Conservation (phyloP, 2,888 invertebrate genomes). For the Perizoma affinitatum region DNA sequence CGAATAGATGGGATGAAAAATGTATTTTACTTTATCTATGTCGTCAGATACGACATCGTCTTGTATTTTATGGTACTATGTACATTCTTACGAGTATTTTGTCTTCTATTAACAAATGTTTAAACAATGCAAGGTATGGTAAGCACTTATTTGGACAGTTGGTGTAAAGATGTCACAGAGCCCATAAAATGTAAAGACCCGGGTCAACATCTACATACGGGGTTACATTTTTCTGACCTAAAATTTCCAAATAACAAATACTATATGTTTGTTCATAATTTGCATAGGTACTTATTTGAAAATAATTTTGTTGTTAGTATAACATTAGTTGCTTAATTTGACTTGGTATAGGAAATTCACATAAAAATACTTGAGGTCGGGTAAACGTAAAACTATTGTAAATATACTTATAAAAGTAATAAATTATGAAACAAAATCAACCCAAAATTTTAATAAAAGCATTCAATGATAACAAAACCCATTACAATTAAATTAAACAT, state of each 20-base stretch:
- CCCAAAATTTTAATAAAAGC: background rate
- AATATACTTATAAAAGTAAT: too few species aligned
- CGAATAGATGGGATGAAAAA: too few species aligned
- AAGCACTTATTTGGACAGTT: conserved; percentile 48
- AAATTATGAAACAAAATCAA: too few species aligned
- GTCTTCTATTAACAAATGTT: background rate
- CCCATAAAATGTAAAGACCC: conserved; percentile 37
- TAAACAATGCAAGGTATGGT: conserved; percentile 5
- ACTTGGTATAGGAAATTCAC: too few species aligned
- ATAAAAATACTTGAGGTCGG: too few species aligned
- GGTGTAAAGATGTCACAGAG: conserved; percentile 33
- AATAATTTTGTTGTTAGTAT: conserved; percentile 34
- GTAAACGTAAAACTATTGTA: too few species aligned
- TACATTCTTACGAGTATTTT: background rate
- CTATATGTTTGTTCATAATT: conserved; percentile 38
- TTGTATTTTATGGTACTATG: too few species aligned
- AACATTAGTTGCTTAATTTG: conserved; percentile 3
- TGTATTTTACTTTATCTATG: too few species aligned
- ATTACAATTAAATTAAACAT: conserved; percentile 7
- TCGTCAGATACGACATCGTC: too few species aligned
- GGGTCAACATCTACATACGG: conserved; percentile 18
- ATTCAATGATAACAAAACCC: background rate
- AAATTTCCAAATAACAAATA: conserved; percentile 41
- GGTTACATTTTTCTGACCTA: conserved; percentile 36
- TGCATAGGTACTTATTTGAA: conserved; percentile 38